phyloP scores from a whole-genome alignment of 2,113 vertebrate genomes.

The Smithornis capensis region DNA sequence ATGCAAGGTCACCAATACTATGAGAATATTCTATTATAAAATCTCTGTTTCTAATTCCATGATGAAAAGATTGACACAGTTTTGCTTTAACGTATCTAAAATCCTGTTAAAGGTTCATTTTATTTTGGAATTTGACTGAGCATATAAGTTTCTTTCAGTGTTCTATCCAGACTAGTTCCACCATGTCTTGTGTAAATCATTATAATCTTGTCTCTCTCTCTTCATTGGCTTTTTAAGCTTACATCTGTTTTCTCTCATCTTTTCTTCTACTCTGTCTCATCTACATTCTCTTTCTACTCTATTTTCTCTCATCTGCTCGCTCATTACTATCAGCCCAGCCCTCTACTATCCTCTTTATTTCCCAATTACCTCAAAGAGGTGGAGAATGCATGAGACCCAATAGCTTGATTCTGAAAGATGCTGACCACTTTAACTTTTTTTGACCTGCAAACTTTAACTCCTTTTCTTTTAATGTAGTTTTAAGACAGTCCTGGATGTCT shows the following conservation, averaged over 20 bases:
- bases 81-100: neutral
- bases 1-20: neutral
- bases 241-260: constrained; percentile 66
- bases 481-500: neutral
- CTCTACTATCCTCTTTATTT: neutral
- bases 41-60: constrained; percentile 16
- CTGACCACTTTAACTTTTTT: neutral
- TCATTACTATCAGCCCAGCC: neutral
- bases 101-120: neutral
- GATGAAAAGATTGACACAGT: constrained; percentile 12
- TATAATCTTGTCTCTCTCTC: constrained; percentile 48
- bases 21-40: neutral
- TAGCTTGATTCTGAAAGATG: neutral
- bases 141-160: neutral
- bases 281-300: constrained; percentile 39
- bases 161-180: constrained; percentile 11
- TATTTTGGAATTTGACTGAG: neutral
- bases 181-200: constrained; percentile 31
- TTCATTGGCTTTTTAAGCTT: constrained; percentile 54
- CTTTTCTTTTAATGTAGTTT: neutral
- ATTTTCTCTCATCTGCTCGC: constrained; percentile 57
- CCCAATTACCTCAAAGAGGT: neutral
- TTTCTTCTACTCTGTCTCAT: constrained; percentile 37
- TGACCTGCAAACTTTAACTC: neutral
- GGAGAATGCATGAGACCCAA: neutral